Evolutionary conservation across 2,113 vertebrate genomes (phyloP).

Genomic region (Protomyctophum bolini): DNA sequence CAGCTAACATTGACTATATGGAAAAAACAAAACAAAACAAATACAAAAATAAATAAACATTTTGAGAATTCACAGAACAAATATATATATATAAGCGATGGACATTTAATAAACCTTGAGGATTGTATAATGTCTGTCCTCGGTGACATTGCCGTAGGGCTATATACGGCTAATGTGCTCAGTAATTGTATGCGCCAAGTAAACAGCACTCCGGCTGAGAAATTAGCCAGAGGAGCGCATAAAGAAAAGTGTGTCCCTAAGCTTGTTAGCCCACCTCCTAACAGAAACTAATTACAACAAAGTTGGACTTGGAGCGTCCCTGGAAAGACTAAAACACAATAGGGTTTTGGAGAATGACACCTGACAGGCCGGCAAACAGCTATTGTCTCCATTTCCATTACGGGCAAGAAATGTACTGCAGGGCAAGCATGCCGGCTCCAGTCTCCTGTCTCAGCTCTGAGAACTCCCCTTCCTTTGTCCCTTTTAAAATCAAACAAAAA

Average conservation of each 20-base stretch:
- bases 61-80: too few species aligned
- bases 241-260: conserved; percentile 59
- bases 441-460: neutral
- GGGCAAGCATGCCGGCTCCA: conserved; percentile 6
- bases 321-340: conserved; percentile 35
- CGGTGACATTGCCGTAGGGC: conserved; percentile 54
- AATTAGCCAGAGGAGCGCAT: conserved; percentile 59
- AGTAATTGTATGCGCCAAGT: conserved; percentile 56
- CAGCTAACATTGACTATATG: too few species aligned
- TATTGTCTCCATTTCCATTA: conserved; percentile 36
- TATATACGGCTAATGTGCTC: conserved; percentile 36
- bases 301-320: conserved; percentile 30
- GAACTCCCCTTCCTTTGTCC: conserved; percentile 53
- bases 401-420: conserved; percentile 17
- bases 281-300: conserved; percentile 59
- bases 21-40: too few species aligned
- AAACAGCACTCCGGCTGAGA: conserved; percentile 59
- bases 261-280: conserved; percentile 57
- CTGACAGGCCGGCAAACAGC: conserved; percentile 27
- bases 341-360: conserved; percentile 47
- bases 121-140: conserved; percentile 35
- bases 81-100: conserved; percentile 8
- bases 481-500: conserved; percentile 55
- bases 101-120: conserved; percentile 17
- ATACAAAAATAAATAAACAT: too few species aligned